phyloP scores from a whole-genome alignment of 2,888 invertebrate genomes.

The Agrochola macilenta region DNA sequence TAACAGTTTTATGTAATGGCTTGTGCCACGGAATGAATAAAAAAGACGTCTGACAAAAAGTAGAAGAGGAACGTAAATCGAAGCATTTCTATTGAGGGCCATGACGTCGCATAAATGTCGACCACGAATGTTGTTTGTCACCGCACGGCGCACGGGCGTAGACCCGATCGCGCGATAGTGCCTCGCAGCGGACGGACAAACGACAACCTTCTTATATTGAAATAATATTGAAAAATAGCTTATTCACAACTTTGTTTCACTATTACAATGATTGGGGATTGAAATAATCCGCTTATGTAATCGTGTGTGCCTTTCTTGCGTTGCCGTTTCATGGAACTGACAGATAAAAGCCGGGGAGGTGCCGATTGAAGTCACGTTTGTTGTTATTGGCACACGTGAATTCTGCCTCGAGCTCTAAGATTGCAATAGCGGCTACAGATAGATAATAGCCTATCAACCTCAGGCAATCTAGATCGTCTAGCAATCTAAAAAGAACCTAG shows the following conservation, averaged over 20 bases:
- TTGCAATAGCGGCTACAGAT: conserved; percentile 54
- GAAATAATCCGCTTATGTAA: conserved; percentile 63
- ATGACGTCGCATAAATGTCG: conserved; percentile 88
- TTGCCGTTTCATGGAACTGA: conserved; percentile 50
- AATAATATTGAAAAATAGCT: conserved; percentile 81
- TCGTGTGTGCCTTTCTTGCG: conserved; percentile 38
- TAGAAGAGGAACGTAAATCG: conserved; percentile 83
- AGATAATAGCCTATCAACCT: conserved; percentile 57
- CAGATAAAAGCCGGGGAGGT: conserved; percentile 54
- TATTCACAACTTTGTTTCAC: conserved; percentile 72
- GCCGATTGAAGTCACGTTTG: conserved; percentile 63
- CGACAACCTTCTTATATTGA: conserved; percentile 72
- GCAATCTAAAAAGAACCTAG: conserved; percentile 41
- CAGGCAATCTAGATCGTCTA: conserved; percentile 55
- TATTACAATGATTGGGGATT: conserved; percentile 67
- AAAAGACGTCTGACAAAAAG: conserved; percentile 82
- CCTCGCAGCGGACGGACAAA: conserved; percentile 71
- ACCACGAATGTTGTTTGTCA: conserved; percentile 88
- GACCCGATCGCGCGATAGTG: conserved; percentile 81
- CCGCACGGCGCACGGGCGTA: conserved; percentile 73
- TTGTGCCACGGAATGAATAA: conserved; percentile 77
- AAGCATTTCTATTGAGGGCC: conserved; percentile 88
- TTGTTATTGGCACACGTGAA: conserved; percentile 66
- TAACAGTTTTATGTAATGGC: conserved; percentile 73
- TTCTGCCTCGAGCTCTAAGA: conserved; percentile 55